Evolutionary conservation across 2,797 vertebrate genomes (phyloP), one percentile per base, ranked within the genome.

Genomic region (Austrolebias charrua): DNA sequence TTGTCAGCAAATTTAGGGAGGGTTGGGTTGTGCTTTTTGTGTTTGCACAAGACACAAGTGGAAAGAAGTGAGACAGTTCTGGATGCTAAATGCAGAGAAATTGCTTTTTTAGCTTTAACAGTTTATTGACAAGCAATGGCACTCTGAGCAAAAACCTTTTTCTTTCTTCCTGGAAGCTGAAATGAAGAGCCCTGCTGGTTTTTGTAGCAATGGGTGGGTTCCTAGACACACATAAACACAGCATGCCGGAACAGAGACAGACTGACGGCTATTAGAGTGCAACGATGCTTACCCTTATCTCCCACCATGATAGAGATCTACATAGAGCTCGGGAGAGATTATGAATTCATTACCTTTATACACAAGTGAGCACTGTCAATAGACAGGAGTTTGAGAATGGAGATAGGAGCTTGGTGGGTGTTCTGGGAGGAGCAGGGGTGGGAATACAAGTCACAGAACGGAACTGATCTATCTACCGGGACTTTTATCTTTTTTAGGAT

Each of bases 271-370:
- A 91, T 88, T 91, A 90, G 86, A 88, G 87, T 78, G 77, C 82
- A 90, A 83, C 76, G 78, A 86, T 75, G 82, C 80, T 79, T 57
- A 62, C 67, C 79, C 89, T 91, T 92, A 93, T 92, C 91, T 90
- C 73, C 69, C 82, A 60, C 83, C 66, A 53, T 1, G 90, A 92
- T 92, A 92, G 72, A 87, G 86, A 93, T 92, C 90, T 92, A 90
- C 89, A 92, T 86, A 91, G 84, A 86, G 84, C 84, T 84, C 69
- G 71, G 76, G 85, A 85, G 87, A 91, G 88, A 92, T 91, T 90
- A 92, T 90, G 86, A 93, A 92, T 92, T 91, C 86, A 91, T 91
- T 92, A 93, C 88, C 79, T 90, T 89, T 82, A 91, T 90, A 89
- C 85, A 86, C 83, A 87, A 84, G 87, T 82, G 86, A 83, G 73